These are phyloP conservation scores for Carposina sasakii DNA, from an alignment of 1,140 invertebrate species.

Conservation along the genomic window DNA sequence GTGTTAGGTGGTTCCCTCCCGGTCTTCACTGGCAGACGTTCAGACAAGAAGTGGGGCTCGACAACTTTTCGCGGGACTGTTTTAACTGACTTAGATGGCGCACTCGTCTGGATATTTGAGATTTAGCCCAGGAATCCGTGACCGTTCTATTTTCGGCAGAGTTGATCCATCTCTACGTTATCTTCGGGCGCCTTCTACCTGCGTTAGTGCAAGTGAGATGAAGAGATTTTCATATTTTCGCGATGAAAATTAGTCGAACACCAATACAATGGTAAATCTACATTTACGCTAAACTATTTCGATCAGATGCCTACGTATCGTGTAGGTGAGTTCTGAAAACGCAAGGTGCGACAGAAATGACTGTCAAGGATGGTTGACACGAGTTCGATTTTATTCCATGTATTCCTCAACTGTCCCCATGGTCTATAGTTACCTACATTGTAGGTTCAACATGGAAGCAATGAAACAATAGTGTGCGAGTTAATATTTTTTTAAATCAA, in stretches of 20 bases:
- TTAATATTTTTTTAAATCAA: too few relatives aligned
- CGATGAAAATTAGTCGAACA: conserved; percentile 25
- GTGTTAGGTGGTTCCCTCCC: conserved; percentile 72
- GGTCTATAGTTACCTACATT: too few relatives aligned
- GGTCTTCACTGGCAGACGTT: conserved; percentile 79
- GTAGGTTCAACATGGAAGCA: too few relatives aligned
- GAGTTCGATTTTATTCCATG: too few relatives aligned
- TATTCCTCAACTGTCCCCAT: too few relatives aligned
- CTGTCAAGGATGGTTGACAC: too few relatives aligned
- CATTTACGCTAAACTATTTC: conserved; percentile 70
- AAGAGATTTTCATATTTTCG: conserved; percentile 42
- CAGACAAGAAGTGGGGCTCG: conserved; percentile 82
- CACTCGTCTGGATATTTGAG: conserved; percentile 74
- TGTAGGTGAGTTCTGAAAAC: conserved; percentile 33
- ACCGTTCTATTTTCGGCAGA: conserved; percentile 71
- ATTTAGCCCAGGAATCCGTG: conserved; percentile 74
- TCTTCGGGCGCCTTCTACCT: conserved; percentile 29
- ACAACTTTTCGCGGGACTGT: conserved; percentile 76
- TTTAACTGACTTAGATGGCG: conserved; percentile 83
- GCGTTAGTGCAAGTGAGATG: conserved; percentile 49
- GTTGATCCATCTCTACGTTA: conserved; percentile 44
- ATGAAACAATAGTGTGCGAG: too few relatives aligned
- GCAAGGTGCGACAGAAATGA: too few relatives aligned
- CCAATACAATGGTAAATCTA: conserved; percentile 59
- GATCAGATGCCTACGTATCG: conserved; percentile 53